These are phyloP conservation scores for Orthosia incerta DNA, from an alignment of 2,888 invertebrate genomes.

Conservation along the genomic window DNA sequence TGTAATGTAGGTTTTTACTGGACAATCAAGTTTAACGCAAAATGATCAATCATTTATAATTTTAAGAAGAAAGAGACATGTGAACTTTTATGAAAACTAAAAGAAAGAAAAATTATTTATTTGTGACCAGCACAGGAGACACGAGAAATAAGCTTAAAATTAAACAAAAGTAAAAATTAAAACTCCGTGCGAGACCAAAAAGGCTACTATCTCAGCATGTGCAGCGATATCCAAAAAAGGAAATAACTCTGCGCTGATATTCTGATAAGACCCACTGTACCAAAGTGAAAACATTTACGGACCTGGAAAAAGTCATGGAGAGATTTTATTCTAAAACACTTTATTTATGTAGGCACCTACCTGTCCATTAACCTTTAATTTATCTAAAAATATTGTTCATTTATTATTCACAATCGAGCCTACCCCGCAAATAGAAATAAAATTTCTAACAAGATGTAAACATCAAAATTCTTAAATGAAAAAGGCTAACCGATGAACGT, in stretches of 20 bases:
- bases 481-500: conserved; percentile 12
- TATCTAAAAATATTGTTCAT: not conserved
- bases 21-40: too few species aligned
- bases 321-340: not conserved
- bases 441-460: not conserved
- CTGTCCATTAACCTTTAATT: not conserved
- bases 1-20: not conserved
- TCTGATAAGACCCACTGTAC: too few species aligned
- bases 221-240: too few species aligned
- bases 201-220: too few species aligned
- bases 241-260: too few species aligned
- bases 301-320: not conserved
- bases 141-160: too few species aligned
- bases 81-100: not conserved
- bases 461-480: conserved; percentile 1
- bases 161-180: too few species aligned
- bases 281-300: not conserved
- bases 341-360: not conserved
- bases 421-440: not conserved
- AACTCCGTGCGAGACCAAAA: too few species aligned
- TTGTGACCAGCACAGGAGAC: too few species aligned
- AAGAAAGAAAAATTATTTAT: too few species aligned
- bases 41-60: too few species aligned
- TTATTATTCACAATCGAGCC: not conserved
- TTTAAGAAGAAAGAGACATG: too few species aligned